Evolutionary conservation across 2,113 vertebrate species (phyloP).

Genomic region (Phylloscopus trochiloides): DNA sequence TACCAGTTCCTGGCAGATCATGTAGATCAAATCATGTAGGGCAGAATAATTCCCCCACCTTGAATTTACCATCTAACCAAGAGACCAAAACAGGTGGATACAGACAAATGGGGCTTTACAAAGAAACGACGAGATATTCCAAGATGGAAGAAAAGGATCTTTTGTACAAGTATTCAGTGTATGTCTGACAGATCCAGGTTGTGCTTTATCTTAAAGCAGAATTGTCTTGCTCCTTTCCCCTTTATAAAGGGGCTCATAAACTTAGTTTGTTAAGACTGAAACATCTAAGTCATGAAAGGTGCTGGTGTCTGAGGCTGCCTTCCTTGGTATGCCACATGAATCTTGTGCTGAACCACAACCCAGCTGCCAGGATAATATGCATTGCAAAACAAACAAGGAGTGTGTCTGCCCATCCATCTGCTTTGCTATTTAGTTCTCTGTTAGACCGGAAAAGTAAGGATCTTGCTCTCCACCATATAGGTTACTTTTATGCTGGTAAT

Average conservation of each 20-base stretch:
- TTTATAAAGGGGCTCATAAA: background rate
- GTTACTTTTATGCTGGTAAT: background rate
- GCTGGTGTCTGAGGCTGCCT: background rate
- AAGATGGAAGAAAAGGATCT: background rate
- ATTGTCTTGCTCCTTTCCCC: background rate
- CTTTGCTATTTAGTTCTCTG: background rate
- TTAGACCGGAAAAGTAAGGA: background rate
- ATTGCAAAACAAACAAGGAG: background rate
- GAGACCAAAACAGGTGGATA: background rate
- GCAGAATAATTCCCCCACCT: background rate
- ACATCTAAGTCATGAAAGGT: background rate
- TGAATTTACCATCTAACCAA: background rate
- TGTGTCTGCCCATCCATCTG: background rate
- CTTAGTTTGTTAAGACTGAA: background rate
- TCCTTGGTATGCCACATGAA: background rate
- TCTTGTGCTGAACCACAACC: background rate
- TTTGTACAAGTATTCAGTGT: background rate
- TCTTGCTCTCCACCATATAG: background rate
- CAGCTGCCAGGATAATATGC: background rate
- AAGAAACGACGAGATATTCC: background rate
- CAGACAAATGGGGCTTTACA: background rate
- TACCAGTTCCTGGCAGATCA: background rate
- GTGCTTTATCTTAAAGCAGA: conserved; percentile 35
- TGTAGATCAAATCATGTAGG: background rate
- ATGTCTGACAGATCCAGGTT: background rate